A percentile compares a stretch with the other conserved stretches of the same genome.
Conservation (phyloP, 2,113 vertebrate genomes). For the Archilochus colubris region DNA sequence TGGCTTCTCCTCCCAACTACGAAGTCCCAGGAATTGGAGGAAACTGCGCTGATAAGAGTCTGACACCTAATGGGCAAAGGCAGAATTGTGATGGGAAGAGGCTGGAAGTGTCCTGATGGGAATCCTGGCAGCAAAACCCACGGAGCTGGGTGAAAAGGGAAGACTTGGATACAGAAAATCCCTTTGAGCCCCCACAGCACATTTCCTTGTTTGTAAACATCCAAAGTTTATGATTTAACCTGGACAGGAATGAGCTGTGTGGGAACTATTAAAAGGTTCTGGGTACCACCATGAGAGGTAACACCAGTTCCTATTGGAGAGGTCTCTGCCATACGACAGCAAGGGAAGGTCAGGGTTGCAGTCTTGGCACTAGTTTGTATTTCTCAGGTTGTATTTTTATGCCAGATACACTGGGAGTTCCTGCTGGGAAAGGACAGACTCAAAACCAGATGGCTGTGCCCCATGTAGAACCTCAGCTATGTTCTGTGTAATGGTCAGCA, state of each 20-base stretch:
- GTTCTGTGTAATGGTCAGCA: background rate
- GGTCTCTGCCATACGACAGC: background rate
- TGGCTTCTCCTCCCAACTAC: background rate
- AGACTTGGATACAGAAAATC: background rate
- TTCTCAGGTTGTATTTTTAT: background rate
- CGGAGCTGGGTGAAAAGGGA: background rate
- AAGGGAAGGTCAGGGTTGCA: background rate
- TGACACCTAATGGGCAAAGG: constrained; percentile 68
- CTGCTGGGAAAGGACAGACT: background rate
- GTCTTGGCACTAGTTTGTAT: background rate
- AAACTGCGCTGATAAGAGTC: background rate
- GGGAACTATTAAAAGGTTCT: background rate
- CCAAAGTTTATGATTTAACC: background rate
- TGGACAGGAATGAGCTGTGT: background rate
- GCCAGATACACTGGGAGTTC: background rate
- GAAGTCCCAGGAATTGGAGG: background rate
- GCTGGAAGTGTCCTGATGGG: background rate
- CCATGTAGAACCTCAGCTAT: background rate
- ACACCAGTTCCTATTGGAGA: background rate
- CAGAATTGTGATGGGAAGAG: constrained; percentile 5
- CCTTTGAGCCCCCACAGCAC: background rate
- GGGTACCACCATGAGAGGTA: background rate
- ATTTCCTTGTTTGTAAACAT: background rate
- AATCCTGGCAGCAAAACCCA: background rate
- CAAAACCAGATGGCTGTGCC: background rate